Base-by-base conservation (phyloP, 2,797 vertebrate species). In the Chloroceryle amazona region DNA sequence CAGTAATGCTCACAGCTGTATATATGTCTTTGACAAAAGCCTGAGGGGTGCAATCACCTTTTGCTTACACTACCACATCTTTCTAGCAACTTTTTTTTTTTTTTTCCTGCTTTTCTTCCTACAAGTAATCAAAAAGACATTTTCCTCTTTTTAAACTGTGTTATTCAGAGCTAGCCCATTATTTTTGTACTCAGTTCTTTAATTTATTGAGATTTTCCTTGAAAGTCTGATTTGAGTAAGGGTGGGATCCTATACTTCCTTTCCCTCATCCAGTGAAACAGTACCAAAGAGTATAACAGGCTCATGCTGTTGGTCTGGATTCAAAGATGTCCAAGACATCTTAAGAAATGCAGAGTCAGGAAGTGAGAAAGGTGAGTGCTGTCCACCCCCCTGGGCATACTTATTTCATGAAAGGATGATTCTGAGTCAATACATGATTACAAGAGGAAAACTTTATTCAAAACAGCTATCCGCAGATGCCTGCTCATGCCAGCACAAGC, bases 281-380 rank as follows among this genome's bases (percentile, higher is more conserved):
- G 5, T 44, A 0, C 10, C 18, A 41, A 31, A n/a, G n/a, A 29
- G 23, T 16, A 0, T 4, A 22, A 57, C 12, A 29, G 52, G 8
- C 28, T 81, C 0, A 0, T 31, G 46, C 5, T 68, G 10, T 37
- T 3, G 1, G 41, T 10, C 15, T 37, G 72, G 58, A 20, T 42
- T 47, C 65, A 61, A 73, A 60, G 52, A 65, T 73, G 54, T 21
- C 49, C 14, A 35, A 35, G 31, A 11, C 41, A 62, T 39, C 9
- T 29, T 14, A 74, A 67, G 72, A 46, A 57, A 26, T 0, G 3
- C 42, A n/a, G 29, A 33, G 42, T 1, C 2, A 19, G 52, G 75
- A 78, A 72, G 21, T 3, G 79, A 57, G 78, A 35, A 79, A 52
- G 61, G n/a, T 13, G 29, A 13, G 33, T 39, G 13, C 20, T 91